Percentiles rank a stretch among this genome's conserved stretches.
Evolutionary conservation across 2,113 vertebrate genomes (phyloP).

Genomic region (Formicarius rufipectus): DNA sequence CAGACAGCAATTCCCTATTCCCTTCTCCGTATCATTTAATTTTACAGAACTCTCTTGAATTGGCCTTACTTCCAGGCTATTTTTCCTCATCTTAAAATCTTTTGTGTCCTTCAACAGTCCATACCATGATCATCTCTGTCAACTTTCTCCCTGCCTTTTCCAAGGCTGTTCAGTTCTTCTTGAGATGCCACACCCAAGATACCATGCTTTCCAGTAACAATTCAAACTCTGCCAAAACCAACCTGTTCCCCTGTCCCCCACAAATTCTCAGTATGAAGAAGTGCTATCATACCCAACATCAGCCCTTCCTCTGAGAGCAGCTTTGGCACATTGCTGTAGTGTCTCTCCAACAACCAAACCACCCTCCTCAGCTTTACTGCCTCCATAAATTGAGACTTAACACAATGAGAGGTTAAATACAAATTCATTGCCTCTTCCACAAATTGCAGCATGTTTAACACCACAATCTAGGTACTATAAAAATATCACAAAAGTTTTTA

Average conservation of each 20-base stretch:
- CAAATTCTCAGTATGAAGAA: not conserved
- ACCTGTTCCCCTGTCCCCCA: accelerated
- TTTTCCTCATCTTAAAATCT: not conserved
- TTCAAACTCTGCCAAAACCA: not conserved
- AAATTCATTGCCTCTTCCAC: not conserved
- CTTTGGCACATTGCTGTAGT: not conserved
- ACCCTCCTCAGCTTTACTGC: not conserved
- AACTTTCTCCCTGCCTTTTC: not conserved
- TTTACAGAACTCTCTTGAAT: not conserved
- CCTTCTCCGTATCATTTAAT: not conserved
- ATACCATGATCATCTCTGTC: not conserved
- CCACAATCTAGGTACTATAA: not conserved
- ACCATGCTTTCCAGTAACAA: not conserved
- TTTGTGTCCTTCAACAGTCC: not conserved
- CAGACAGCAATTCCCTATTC: not conserved
- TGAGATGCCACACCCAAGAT: not conserved
- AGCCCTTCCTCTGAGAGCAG: not conserved
- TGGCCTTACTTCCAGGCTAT: not conserved
- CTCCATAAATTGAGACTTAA: not conserved
- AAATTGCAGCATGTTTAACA: not conserved
- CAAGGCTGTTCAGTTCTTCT: not conserved
- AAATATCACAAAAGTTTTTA: not conserved
- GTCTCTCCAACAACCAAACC: not conserved
- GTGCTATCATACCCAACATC: not conserved
- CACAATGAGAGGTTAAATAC: not conserved